Base-by-base conservation (phyloP, 2,888 invertebrate genomes). In the Atrina japonica region DNA sequence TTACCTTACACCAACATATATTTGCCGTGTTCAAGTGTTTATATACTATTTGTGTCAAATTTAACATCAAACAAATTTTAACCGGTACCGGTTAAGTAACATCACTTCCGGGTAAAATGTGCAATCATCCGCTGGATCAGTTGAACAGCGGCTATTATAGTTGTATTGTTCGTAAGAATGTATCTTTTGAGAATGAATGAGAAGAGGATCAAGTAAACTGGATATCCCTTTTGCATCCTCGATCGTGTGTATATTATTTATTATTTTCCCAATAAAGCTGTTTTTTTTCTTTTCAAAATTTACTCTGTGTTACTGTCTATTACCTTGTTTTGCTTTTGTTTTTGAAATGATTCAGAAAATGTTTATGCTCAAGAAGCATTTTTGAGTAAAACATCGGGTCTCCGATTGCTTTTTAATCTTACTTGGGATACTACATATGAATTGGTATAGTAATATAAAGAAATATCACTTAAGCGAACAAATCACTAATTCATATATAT, bases 61-160 rank as follows among this genome's bases (percentile, higher is more conserved):
- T 35, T 35, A 35, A 76, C 76, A 81, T 70, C 75, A 75, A 60
- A 27, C 21, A 52, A 41, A 60, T 21, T 53, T 58, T 77, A 72
- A 76, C 76, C 80, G 80, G 80, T 80, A 80, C 77, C 80, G 80
- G 78, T 80, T 80, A 76, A 58, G 67, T 60, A 65, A 67, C 61
- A 75, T 76, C 79, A 78, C 60, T 55, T 66, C 71, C 66, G 66
- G 72, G 64, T 66, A 58, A 35, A 25, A 27, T 45, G 69, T 74
- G 76, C 59, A 56, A 47, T 74, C 40, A 55, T 50, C 21, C 21
- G 1, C 27, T 47, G 40, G 56, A 64, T 69, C 69, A 58, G 27
- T 23, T 64, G 69, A 41, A 47, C 63, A 49, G 69, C 23, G 29
- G 40, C 40, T 29, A 56, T 21, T 58, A 49, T 18, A 49, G 25